Evolutionary conservation across 2,113 vertebrate genomes (phyloP), one percentile per base, ranked within the genome.

Genomic region (Stomatorhinus ivindoensis): DNA sequence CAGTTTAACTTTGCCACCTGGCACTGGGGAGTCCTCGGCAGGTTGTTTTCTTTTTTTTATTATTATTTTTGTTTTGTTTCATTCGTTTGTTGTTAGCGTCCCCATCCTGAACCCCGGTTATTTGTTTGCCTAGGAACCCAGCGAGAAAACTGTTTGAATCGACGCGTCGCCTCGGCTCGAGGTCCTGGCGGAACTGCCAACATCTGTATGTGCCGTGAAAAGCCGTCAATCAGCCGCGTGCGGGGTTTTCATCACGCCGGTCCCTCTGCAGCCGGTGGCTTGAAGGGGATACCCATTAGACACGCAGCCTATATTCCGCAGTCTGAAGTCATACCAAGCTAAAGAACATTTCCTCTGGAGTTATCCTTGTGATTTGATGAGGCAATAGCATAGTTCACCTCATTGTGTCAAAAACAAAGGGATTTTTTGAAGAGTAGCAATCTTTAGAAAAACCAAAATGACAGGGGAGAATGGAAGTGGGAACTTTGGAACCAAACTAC

Each of bases 71-170:
- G 44, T 84, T 84, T 84, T 42, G 82, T 46, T 95, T 93, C 93
- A 93, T 92, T 94, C 92, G 94, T 94, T 94, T 91, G 92, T 95
- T 95, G 93, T 94, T 95, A 94, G 93, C 69, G 73, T 84, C 94
- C 94, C 92, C 92, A 92, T 92, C 21, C 51, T 21, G 53, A 89
- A 84, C 80, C 83, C 42, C 92, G 91, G 92, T 93, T 94, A 93
- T 94, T 91, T 92, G 89, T 91, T 65, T 89, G 46, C 88, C 61
- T 55, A 19, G 15, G 65, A 87, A 46, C 65, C 53, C 69, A 17
- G 61, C 15, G 48, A 80, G 65, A n/a, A 82, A 48, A 65, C 76
- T 4, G 73, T 46, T 53, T 85, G 80, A 47, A 55, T 85, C 76
- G 80, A 47, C 82, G 80, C 42, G 35, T 80, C 76, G 58, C 88